phyloP scores from a whole-genome alignment of 1,140 invertebrate genomes.

The Lithobius niger region DNA sequence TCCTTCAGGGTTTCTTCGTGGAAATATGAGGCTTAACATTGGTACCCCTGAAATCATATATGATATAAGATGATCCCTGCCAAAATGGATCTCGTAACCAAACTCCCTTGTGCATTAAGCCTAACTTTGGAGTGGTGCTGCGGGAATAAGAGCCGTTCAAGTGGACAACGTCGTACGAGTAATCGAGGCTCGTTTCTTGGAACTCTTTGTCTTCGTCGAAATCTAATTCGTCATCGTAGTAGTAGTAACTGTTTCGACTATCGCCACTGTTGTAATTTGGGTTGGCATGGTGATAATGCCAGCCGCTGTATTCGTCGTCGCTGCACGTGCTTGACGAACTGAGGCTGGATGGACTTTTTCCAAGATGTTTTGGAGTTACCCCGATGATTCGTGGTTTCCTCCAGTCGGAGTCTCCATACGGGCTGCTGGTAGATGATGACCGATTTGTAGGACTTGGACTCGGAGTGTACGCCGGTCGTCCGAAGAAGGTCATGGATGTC shows the following conservation, averaged over 20 bases:
- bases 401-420: background rate
- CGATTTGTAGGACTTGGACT: conserved; percentile 41
- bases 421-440: background rate
- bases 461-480: conserved; percentile 55
- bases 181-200: conserved; percentile 43
- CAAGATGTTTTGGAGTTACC: background rate
- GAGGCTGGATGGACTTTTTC: background rate
- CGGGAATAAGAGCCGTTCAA: background rate
- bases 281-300: background rate
- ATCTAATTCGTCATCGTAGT: background rate
- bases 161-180: conserved; percentile 24
- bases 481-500: conserved; percentile 72
- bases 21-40: background rate
- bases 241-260: too few relatives aligned
- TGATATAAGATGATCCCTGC: conserved; percentile 4
- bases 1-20: too few relatives aligned
- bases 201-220: conserved; percentile 31
- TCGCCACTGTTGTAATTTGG: background rate
- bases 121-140: background rate
- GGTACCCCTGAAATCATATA: conserved; percentile 5
- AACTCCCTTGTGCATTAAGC: background rate
- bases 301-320: conserved; percentile 44
- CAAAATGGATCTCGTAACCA: conserved; percentile 6
- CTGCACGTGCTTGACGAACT: conserved; percentile 49
- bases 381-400: background rate